phyloP scores from a whole-genome alignment of 2,113 vertebrate species.

The Rhegmatorhina hoffmannsi region DNA sequence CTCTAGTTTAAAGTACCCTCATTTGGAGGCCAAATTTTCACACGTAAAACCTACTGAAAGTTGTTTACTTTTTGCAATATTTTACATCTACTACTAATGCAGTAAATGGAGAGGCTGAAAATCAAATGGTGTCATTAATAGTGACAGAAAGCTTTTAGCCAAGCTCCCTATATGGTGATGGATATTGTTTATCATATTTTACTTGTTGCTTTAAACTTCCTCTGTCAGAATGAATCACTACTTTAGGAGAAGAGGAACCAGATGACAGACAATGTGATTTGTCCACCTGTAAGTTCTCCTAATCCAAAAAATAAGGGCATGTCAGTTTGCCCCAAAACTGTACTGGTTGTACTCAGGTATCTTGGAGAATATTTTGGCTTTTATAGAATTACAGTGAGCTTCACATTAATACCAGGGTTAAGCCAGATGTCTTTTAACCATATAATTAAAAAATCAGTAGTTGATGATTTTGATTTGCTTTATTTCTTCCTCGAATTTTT shows the following conservation, averaged over 20 bases:
- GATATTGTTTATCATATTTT: slow-evolving; percentile 66
- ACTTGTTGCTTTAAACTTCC: slow-evolving; percentile 66
- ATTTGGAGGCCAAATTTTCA: background rate
- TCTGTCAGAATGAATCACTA: slow-evolving; percentile 61
- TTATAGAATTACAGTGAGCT: background rate
- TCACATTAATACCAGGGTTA: background rate
- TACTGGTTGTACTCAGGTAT: background rate
- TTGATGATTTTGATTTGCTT: background rate
- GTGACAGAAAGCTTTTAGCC: slow-evolving; percentile 72
- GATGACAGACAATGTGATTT: background rate
- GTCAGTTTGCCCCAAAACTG: background rate
- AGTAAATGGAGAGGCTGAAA: slow-evolving; percentile 34
- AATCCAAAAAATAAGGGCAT: background rate
- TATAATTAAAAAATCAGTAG: background rate
- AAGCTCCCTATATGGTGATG: slow-evolving; percentile 10
- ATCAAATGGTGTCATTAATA: slow-evolving; percentile 44
- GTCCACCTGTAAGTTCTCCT: background rate
- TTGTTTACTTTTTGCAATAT: background rate
- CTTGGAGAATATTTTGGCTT: background rate
- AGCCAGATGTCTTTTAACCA: background rate
- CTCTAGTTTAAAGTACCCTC: background rate
- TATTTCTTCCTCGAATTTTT: background rate
- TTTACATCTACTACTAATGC: slow-evolving; percentile 14
- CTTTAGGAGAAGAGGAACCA: slow-evolving; percentile 9
- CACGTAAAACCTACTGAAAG: background rate